phyloP scores from a whole-genome alignment of 2,797 vertebrate genomes.

The Enteromius paludinosus region DNA sequence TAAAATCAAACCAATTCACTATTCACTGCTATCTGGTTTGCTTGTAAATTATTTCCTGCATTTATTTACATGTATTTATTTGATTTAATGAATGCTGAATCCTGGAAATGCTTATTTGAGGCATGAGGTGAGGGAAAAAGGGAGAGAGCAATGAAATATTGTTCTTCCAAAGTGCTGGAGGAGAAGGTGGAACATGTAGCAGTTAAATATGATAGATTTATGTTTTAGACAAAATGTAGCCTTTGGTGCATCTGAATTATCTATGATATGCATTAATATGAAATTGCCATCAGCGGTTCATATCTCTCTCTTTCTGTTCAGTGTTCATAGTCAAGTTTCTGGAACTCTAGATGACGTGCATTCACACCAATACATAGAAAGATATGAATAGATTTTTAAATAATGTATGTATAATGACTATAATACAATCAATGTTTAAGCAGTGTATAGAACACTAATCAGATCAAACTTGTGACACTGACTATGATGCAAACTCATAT shows the following conservation, averaged over 20 bases:
- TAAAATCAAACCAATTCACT: no score
- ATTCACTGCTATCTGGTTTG: neutral
- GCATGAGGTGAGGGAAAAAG: neutral
- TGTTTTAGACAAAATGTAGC: slow-evolving; percentile 35
- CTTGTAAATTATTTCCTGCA: neutral
- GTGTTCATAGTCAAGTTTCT: slow-evolving; percentile 22
- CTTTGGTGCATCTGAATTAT: slow-evolving; percentile 46
- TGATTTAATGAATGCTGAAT: slow-evolving; percentile 12
- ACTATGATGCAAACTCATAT: neutral
- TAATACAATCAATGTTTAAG: neutral
- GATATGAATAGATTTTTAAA: neutral
- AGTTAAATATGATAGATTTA: slow-evolving; percentile 40
- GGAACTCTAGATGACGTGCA: neutral
- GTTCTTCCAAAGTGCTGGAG: neutral
- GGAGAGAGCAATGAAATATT: neutral
- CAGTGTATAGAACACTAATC: neutral
- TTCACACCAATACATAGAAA: neutral
- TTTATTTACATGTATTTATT: neutral
- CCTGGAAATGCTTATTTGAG: neutral
- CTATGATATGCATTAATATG: slow-evolving; percentile 42
- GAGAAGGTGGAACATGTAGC: slow-evolving; percentile 9
- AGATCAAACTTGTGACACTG: neutral
- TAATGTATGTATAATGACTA: neutral
- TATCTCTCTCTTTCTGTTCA: slow-evolving; percentile 2
- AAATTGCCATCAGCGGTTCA: slow-evolving; percentile 27